Conservation (phyloP, 2,888 invertebrate species). For the Netelia fuscicornis region DNA sequence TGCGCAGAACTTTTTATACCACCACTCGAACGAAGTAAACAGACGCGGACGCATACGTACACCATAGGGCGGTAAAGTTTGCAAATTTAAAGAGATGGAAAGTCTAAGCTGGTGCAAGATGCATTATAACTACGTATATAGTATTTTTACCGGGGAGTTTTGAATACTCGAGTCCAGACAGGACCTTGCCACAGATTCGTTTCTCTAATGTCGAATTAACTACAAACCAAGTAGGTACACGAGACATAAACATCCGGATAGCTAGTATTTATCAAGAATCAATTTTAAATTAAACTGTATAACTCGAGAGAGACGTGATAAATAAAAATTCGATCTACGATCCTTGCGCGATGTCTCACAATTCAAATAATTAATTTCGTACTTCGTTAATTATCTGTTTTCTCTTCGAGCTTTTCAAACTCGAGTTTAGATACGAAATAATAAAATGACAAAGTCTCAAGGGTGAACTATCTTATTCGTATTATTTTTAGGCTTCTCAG, state of each 20-base stretch:
- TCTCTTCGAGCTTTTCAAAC: no score
- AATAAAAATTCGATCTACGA: no score
- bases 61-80: neutral
- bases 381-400: neutral
- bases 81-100: conserved; percentile 40
- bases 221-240: neutral
- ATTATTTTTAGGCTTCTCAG: conserved; percentile 55
- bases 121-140: neutral
- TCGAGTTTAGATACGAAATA: no score
- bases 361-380: neutral
- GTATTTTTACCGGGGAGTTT: neutral
- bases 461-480: conserved; percentile 38
- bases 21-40: neutral
- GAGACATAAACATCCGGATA: neutral
- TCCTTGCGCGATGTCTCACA: neutral
- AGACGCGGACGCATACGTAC: neutral
- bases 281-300: neutral
- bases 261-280: neutral
- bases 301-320: no score
- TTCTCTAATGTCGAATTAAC: conserved; percentile 40
- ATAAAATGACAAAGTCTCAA: conserved; percentile 6
- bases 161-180: neutral
- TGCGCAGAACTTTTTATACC: conserved; percentile 8
- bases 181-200: conserved; percentile 21
- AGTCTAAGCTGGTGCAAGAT: conserved; percentile 18